Evolutionary conservation across 2,113 vertebrate genomes (phyloP), one percentile per base, ranked within the genome.

Genomic region (Grantiella picta): DNA sequence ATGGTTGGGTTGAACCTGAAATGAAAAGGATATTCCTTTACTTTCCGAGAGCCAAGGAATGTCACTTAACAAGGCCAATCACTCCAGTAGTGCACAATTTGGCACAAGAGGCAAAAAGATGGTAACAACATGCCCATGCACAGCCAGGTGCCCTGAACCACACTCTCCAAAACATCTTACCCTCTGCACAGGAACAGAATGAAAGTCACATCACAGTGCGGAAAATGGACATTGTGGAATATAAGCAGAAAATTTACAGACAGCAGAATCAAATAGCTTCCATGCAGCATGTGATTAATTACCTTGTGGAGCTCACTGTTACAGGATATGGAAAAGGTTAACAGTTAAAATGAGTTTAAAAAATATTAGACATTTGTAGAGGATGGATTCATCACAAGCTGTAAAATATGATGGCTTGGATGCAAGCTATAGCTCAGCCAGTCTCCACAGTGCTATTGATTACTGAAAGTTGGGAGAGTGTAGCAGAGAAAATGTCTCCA

Each of bases 81-180:
- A 52, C 38, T 80, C 36, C 63, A 57, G 23, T 15, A 1, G 0
- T 5, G 2, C 5, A 53, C 17, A 31, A 2, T 28, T 9, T 70
- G 36, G 64, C 50, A 75, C 5, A 35, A 1, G 1, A 35, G 38
- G 59, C 52, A 59, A 80, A 49, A 66, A 22, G 25, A 78, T 1
- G 3, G 35, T 35, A 35, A 80, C 31, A 42, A 29, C 0, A 0
- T 20, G 63, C 35, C 33, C 50, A n/a, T 12, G 40, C 36, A 80
- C 3, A 40, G 40, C 12, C 50, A 73, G 52, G 27, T 9, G 44
- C 18, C 8, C 36, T 2, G 2, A 76, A 36, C 12, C 28, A 33
- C 2, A 0, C 15, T 42, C 31, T 40, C 33, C 2, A 0, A 57
- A 33, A 56, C 11, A 11, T 56, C 49, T 13, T 11, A 45, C 4